Conservation (phyloP, 2,113 vertebrate genomes). For the Nestor notabilis region DNA sequence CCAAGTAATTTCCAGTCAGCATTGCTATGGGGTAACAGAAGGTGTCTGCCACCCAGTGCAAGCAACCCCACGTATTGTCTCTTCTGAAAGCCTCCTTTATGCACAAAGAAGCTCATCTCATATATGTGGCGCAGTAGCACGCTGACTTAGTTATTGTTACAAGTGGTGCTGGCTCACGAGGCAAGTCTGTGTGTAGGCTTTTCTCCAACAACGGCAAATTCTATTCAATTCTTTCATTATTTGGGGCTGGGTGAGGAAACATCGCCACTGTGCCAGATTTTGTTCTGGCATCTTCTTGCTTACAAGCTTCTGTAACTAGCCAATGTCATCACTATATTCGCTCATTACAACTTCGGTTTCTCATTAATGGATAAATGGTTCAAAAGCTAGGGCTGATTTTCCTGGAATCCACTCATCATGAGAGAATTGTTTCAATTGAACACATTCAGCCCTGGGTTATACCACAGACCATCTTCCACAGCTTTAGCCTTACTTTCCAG, state of each 20-base stretch:
- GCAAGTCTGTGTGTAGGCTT: background rate
- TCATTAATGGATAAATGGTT: background rate
- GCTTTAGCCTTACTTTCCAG: background rate
- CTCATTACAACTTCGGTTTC: background rate
- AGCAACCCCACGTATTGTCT: rapidly evolving
- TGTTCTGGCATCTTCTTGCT: background rate
- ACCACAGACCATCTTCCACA: background rate
- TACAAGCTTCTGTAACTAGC: background rate
- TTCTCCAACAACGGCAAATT: background rate
- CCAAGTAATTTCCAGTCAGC: background rate
- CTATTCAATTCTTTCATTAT: background rate
- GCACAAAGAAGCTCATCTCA: rapidly evolving
- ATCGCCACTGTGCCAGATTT: rapidly evolving
- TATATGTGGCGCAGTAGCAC: background rate
- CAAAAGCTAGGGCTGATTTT: background rate
- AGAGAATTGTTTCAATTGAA: background rate
- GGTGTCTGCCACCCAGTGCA: background rate
- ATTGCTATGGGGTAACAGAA: background rate
- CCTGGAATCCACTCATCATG: background rate
- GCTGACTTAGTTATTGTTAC: background rate
- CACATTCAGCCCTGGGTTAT: background rate
- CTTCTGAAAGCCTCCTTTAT: background rate
- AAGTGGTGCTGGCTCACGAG: background rate
- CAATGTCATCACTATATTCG: background rate
- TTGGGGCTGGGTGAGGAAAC: background rate